Conservation (phyloP, 2,888 invertebrate species). For the Willowsia nigromaculata region DNA sequence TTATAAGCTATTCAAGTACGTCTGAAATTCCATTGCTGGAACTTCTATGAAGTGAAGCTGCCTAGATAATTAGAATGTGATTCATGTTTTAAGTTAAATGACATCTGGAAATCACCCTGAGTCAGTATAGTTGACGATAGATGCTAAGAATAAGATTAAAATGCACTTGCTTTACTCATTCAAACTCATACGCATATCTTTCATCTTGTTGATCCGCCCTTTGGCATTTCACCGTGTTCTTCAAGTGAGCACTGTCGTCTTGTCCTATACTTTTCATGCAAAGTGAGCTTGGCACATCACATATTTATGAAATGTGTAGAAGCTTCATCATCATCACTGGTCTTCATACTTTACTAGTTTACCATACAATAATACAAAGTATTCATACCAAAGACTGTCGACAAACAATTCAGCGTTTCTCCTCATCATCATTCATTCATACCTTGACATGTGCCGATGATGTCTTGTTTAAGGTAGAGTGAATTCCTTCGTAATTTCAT, state of each 20-base stretch:
- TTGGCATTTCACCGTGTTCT: conserved; percentile 53
- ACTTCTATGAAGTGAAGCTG: neutral
- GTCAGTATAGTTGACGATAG: neutral
- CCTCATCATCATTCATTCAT: conserved; percentile 65
- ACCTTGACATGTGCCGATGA: conserved; percentile 62
- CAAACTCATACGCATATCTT: conserved; percentile 41
- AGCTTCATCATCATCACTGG: no score
- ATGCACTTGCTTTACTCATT: conserved; percentile 16
- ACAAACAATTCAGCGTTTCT: conserved; percentile 36
- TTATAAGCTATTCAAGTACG: no score
- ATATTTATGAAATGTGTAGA: neutral
- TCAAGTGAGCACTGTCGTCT: neutral
- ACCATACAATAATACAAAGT: neutral
- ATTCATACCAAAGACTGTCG: neutral
- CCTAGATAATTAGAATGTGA: conserved; percentile 17
- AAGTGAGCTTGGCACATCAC: neutral
- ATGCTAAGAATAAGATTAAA: neutral
- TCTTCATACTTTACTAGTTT: conserved; percentile 27
- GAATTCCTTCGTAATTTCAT: neutral
- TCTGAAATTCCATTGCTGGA: neutral
- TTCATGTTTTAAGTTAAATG: neutral
- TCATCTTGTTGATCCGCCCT: conserved; percentile 67
- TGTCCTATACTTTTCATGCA: neutral
- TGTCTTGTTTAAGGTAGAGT: conserved; percentile 59
- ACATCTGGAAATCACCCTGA: neutral